A percentile compares a stretch with the other conserved stretches of the same genome.
phyloP scores from a whole-genome alignment of 2,888 invertebrate species.

The Andrena minutula region DNA sequence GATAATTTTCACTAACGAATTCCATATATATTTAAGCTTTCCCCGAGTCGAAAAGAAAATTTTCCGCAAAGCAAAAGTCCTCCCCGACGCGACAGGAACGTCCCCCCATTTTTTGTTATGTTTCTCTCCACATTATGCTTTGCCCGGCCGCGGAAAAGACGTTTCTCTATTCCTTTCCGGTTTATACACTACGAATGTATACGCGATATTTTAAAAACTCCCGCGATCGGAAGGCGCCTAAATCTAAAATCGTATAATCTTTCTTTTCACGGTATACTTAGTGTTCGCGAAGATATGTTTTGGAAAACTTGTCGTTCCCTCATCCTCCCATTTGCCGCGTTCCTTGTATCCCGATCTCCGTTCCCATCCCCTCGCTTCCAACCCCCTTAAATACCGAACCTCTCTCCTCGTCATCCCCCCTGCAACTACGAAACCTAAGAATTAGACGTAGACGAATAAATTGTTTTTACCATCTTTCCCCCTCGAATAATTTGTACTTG shows the following conservation, averaged over 20 bases:
- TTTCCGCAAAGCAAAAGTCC: conserved; percentile 56
- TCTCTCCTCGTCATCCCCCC: conserved; percentile 29
- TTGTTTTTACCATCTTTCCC: conserved; percentile 67
- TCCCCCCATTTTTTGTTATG: conserved; percentile 22
- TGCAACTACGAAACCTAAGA: conserved; percentile 80
- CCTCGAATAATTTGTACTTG: conserved; percentile 84
- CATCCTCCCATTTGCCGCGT: conserved; percentile 32
- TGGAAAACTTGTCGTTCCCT: conserved; percentile 69
- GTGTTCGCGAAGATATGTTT: conserved; percentile 83
- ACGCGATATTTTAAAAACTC: conserved; percentile 69
- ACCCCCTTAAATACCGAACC: conserved; percentile 52
- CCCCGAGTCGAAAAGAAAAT: conserved; percentile 56
- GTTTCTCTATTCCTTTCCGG: conserved; percentile 29
- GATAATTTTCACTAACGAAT: conserved; percentile 81
- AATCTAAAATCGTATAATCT: conserved; percentile 83
- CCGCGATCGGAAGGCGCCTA: conserved; percentile 70
- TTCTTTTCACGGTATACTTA: conserved; percentile 81
- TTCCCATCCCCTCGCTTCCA: conserved; percentile 1
- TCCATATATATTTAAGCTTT: conserved; percentile 43
- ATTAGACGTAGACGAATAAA: conserved; percentile 78
- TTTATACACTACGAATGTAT: conserved; percentile 68
- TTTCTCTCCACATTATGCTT: conserved; percentile 73
- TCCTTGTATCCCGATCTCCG: conserved; percentile 25
- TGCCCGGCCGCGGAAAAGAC: conserved; percentile 60
- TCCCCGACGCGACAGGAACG: conserved; percentile 34